These are phyloP conservation scores for Sesia bembeciformis DNA, from an alignment of 2,888 invertebrate genomes.

Conservation along the genomic window DNA sequence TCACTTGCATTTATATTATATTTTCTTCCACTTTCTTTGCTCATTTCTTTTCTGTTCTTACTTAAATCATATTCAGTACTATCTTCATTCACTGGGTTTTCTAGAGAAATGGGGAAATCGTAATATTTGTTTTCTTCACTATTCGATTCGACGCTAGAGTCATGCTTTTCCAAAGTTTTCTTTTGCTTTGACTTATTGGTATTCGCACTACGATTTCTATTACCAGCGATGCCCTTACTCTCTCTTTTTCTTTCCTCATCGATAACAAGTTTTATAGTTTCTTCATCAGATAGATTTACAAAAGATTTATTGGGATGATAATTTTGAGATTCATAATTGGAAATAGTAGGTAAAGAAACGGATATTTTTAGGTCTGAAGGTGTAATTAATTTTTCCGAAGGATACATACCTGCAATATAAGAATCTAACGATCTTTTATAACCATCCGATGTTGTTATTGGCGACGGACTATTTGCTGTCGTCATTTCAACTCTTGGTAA, in stretches of 20 bases:
- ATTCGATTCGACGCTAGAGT: no score
- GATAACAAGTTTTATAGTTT: background rate
- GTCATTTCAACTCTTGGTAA: constrained; percentile 30
- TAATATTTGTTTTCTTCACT: no score
- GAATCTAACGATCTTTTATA: constrained; percentile 38
- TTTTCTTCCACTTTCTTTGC: no score
- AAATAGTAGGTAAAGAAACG: constrained; percentile 11
- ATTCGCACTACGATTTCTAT: no score
- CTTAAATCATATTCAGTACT: no score
- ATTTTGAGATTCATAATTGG: constrained; percentile 12
- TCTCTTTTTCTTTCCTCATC: background rate
- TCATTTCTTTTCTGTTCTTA: no score
- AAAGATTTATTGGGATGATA: background rate
- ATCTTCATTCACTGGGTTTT: no score
- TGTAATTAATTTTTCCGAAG: constrained; percentile 14
- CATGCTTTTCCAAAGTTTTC: no score
- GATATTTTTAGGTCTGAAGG: constrained; percentile 3
- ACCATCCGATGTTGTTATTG: constrained; percentile 21
- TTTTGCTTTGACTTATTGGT: no score
- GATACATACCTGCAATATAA: constrained; percentile 19
- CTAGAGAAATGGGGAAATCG: no score
- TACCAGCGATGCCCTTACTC: background rate
- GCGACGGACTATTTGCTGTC: constrained; percentile 22
- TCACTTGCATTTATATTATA: no score
- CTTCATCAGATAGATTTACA: background rate